Evolutionary conservation across 2,797 vertebrate genomes (phyloP), one percentile per base, ranked within the genome.

Genomic region (Thunnus albacares): DNA sequence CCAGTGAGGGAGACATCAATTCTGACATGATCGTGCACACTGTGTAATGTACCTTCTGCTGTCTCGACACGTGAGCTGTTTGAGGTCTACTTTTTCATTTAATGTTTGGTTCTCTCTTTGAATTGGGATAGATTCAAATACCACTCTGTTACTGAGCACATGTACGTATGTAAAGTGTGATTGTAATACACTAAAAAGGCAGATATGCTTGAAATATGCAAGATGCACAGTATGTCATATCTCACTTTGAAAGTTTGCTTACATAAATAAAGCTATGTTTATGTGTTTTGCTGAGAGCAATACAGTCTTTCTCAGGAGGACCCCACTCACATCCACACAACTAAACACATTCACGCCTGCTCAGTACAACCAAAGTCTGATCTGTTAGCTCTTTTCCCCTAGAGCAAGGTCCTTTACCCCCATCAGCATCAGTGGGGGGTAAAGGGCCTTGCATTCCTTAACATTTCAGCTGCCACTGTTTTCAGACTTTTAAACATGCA

Each of bases 1-100:
- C 47, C 57, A 41, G 22, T 5, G 24, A 61, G 55, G 60, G 28
- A 74, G 70, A 82, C 51, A 24, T 81, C 75, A 82, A 49, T 47
- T 70, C 53, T 56, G 58, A 84, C 38, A 53, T 57, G 62, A 59
- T n/a, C 70, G 53, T 80, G 38, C 70, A 70, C 43, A 12, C 30
- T n/a, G 65, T 58, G 30, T 55, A 8, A 63, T 20, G 4, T 33
- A 78, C 57, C 15, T 67, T 61, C 55, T 71, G 53, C 57, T 52
- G 30, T 71, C 56, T 74, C 45, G 52, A 58, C 51, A 62, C 75
- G 20, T 38, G 47, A 82, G 43, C 38, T 47, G 33, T 28, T 26
- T 63, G n/a, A 58, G 55, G 5, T 70, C 47, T 62, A 41, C 12
- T 51, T 51, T 73, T 65, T 57, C 30, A 71, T 9, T 20, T 51